Evolutionary conservation across 2,888 invertebrate species (phyloP), one percentile per base, ranked within the genome.

Genomic region (Prostheceraeus crozeri): DNA sequence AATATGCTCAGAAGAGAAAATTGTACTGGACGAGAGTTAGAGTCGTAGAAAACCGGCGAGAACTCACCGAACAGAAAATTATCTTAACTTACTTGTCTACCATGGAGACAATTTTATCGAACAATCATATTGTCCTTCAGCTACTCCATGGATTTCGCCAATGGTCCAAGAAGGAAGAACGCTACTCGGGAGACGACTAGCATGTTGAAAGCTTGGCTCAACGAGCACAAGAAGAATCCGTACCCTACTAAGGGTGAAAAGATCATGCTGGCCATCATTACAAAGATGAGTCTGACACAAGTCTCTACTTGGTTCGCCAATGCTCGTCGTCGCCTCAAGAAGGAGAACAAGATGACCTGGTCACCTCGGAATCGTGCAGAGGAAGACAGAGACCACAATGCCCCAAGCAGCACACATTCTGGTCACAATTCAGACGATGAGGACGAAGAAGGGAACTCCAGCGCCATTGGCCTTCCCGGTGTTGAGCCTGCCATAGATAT

Each of bases 271-370:
- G 90, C 90, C 67, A 88, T 90, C 73, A 86, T 89, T 72, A 91
- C 90, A 60, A 89, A 89, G 80, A 91, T 90, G 90, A 89, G 89
- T 61, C 78, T 90, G 67, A 91, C 89, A 54, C 62, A 64, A 51
- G 91, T 91, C 65, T 88, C 89, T 61, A 93, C 91, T 70, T 93
- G 91, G 91, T 93, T 93, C 76, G 91, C 91, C 61, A 93, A 93
- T 78, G 91, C 91, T 31, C 81, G 91, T 64, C 81, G 91, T 68
- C 82, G 91, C 45, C 82, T 93, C 68, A 93, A 93, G 80, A 93
- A 93, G 76, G 91, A 91, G 79, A 91, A 91, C 80, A 91, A 91
- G 78, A 90, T 90, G 89, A 90, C 89, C 65, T 91, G 91, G 91
- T 88, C 89, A 73, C 89, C 90, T 61, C 85, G 89, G 77, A 89